Conservation (phyloP, 1,140 invertebrate species). For the Lerema accius region DNA sequence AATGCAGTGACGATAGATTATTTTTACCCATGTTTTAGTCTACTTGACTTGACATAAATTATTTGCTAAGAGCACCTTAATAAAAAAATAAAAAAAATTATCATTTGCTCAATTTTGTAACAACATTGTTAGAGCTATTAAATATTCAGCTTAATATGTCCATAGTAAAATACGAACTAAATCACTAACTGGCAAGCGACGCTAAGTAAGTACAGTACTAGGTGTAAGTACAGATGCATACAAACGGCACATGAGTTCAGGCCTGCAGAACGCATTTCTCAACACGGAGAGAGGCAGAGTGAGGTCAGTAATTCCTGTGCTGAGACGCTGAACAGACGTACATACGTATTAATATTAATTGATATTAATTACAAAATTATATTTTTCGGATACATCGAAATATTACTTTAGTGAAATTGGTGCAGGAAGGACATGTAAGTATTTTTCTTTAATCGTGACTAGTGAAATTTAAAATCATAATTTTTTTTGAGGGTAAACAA, state of each 20-base stretch:
- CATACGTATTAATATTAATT: conserved; percentile 1
- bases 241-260: conserved; percentile 44
- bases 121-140: too few species aligned
- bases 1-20: too few species aligned
- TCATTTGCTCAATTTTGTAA: too few species aligned
- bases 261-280: conserved; percentile 57
- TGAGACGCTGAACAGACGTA: conserved; percentile 36
- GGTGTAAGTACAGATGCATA: conserved; percentile 18
- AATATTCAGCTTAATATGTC: too few species aligned
- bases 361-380: too few species aligned
- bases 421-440: background rate
- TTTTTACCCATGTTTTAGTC: too few species aligned
- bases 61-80: too few species aligned
- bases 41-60: too few species aligned
- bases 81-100: too few species aligned
- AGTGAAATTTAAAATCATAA: background rate
- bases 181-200: background rate
- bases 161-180: too few species aligned
- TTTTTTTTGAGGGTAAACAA: background rate
- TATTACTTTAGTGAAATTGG: background rate
- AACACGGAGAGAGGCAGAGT: conserved; percentile 55
- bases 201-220: background rate
- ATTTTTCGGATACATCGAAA: too few species aligned
- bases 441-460: background rate
- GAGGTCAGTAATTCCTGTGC: conserved; percentile 50